Conservation (phyloP, 2,113 vertebrate species). For the Sorex fumeus region DNA sequence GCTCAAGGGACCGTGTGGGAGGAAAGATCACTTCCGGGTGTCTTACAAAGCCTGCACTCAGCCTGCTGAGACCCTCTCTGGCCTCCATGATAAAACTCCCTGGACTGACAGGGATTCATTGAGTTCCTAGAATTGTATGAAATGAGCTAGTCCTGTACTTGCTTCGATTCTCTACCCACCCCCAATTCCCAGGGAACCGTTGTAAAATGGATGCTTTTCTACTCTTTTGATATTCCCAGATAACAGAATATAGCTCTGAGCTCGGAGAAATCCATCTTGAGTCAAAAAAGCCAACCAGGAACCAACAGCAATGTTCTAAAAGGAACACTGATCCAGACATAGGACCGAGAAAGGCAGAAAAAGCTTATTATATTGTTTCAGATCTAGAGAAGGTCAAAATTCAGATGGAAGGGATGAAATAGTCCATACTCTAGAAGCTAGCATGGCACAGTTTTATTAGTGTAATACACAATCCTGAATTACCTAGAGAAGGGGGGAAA, state of each 20-base stretch:
- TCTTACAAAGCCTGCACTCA: too few species aligned
- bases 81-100: too few species aligned
- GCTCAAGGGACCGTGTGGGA: too few species aligned
- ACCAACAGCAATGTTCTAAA: constrained; percentile 72
- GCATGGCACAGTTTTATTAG: constrained; percentile 58
- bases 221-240: background rate
- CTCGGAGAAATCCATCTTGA: constrained; percentile 55
- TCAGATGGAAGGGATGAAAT: constrained; percentile 74
- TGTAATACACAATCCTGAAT: constrained; percentile 36
- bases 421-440: constrained; percentile 74
- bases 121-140: background rate
- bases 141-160: background rate
- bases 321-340: constrained; percentile 62
- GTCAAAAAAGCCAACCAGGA: constrained; percentile 73
- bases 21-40: too few species aligned
- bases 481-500: constrained; percentile 11
- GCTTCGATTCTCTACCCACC: background rate
- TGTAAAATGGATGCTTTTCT: background rate
- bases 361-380: constrained; percentile 64
- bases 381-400: constrained; percentile 78
- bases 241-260: background rate
- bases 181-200: background rate
- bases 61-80: too few species aligned
- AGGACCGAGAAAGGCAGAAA: constrained; percentile 46
- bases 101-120: background rate